Evolutionary conservation across 1,140 invertebrate genomes (phyloP).

Genomic region (Plutomurus gul): DNA sequence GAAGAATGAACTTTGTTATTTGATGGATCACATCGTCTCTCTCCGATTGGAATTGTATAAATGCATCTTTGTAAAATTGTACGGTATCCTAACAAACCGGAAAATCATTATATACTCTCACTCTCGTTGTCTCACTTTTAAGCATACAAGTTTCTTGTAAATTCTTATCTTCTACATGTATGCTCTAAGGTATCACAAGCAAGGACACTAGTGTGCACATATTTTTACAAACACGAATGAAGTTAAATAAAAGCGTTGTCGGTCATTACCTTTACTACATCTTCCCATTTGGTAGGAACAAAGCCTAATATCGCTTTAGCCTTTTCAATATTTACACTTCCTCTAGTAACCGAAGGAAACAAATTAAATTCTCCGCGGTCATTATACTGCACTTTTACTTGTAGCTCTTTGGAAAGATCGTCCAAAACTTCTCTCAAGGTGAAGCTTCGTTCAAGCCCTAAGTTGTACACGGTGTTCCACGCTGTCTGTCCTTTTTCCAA

Average conservation of each 20-base stretch:
- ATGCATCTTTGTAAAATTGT: conserved; percentile 58
- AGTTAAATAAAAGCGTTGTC: not conserved
- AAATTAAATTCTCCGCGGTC: conserved; percentile 55
- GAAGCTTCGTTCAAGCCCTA: conserved; percentile 54
- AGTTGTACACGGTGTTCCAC: conserved; percentile 59
- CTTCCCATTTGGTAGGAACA: conserved; percentile 57
- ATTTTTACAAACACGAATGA: not conserved
- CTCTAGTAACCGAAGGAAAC: conserved; percentile 60
- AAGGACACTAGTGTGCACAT: too few relatives aligned
- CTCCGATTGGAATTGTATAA: conserved; percentile 52
- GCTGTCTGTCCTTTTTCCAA: conserved; percentile 51
- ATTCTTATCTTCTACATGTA: too few relatives aligned
- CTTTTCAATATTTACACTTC: conserved; percentile 58
- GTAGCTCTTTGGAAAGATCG: conserved; percentile 54
- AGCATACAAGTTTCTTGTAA: too few relatives aligned
- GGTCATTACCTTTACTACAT: conserved; percentile 54
- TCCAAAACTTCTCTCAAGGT: conserved; percentile 53
- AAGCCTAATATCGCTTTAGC: conserved; percentile 57
- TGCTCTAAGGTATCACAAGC: too few relatives aligned
- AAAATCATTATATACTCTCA: too few relatives aligned
- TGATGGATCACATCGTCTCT: conserved; percentile 51
- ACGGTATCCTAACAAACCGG: conserved; percentile 57
- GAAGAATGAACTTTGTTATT: conserved; percentile 45
- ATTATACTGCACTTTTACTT: conserved; percentile 43
- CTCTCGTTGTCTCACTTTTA: too few relatives aligned